Evolutionary conservation across 2,113 vertebrate genomes (phyloP), one percentile per base, ranked within the genome.

Genomic region (Myrmecobius fasciatus): DNA sequence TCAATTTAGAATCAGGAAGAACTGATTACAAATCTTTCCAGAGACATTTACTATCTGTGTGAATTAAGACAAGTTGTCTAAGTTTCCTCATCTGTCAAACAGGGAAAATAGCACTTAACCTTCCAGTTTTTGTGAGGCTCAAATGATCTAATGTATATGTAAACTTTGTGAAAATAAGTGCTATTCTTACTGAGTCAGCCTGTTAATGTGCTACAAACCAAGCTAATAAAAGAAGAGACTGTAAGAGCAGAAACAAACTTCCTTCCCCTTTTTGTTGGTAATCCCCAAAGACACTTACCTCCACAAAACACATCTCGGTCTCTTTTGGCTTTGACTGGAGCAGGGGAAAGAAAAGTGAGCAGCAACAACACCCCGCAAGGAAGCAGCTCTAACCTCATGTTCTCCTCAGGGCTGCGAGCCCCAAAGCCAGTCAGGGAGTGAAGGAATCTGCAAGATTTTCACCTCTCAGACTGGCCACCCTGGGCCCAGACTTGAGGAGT

Each of bases 281-380:
- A 10, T 14, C 48, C 89, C 89, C 28, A 25, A 24, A 56, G 10
- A 0, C 54, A 95, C 97, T 95, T 83, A 98, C 95, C 95, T 91
- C 97, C 25, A 0, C 97, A 98, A 92, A 97, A 94, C 56, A 92
- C 91, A 0, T 96, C 52, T 0, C 91, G 94, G 26, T 98, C 95
- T 75, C 8, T 91, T 92, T 92, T 91, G 17, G 56, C 75, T 67
- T 1, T 3, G 89, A 52, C 47, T 1, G 25, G 49, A 17, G 6
- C 28, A 0, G 89, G 95, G 94, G 20, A 97, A 52, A 22, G 48
- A 88, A 47, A 51, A 25, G 25, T 26, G 10, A 92, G 91, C 52
- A 97, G 91, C 46, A 90, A 14, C 92, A 97, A 53, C 89, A 96
- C n/a, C 31, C 1, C 67, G 54, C 24, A 0, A 0, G 43, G 43